Conservation (phyloP, 2,888 invertebrate genomes). For the Latheticus oryzae region DNA sequence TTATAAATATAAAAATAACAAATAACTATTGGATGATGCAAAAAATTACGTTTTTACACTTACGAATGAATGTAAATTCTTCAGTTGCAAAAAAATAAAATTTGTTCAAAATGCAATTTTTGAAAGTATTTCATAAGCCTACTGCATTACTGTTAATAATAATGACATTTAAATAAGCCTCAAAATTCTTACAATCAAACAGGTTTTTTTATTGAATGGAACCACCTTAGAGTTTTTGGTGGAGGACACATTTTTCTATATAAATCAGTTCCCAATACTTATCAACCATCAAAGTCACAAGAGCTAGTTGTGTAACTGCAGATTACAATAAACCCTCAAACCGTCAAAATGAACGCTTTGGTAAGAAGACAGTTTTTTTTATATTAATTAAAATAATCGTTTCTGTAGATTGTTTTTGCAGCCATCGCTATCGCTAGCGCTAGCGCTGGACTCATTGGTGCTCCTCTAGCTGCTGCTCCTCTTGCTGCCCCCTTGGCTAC, state of each 20-base stretch:
- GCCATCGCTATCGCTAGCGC: slow-evolving; percentile 22
- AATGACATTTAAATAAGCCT: slow-evolving; percentile 28
- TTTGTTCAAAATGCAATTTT: slow-evolving; percentile 18
- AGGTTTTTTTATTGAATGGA: slow-evolving; percentile 30
- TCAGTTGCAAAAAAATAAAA: neutral
- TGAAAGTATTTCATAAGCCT: slow-evolving; percentile 23
- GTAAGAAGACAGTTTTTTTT: slow-evolving; percentile 5
- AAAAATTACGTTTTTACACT: too few species aligned
- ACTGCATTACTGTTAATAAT: slow-evolving; percentile 2
- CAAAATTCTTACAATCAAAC: slow-evolving; percentile 25
- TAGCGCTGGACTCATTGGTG: slow-evolving; percentile 26
- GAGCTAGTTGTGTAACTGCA: slow-evolving; percentile 24
- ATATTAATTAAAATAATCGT: slow-evolving; percentile 1
- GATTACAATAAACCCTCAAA: slow-evolving; percentile 19
- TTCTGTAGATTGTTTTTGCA: slow-evolving; percentile 17
- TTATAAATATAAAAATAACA: too few species aligned
- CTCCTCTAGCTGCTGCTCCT: slow-evolving; percentile 17
- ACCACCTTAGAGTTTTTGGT: slow-evolving; percentile 19
- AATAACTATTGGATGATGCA: too few species aligned
- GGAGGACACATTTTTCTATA: slow-evolving; percentile 31
- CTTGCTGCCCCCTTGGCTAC: slow-evolving; percentile 18
- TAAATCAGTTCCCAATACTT: slow-evolving; percentile 6
- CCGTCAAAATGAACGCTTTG: slow-evolving; percentile 27
- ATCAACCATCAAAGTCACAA: slow-evolving; percentile 1
- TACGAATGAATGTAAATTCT: too few species aligned